Conservation (phyloP, 2,888 invertebrate genomes). For the Pelosia muscerda region DNA sequence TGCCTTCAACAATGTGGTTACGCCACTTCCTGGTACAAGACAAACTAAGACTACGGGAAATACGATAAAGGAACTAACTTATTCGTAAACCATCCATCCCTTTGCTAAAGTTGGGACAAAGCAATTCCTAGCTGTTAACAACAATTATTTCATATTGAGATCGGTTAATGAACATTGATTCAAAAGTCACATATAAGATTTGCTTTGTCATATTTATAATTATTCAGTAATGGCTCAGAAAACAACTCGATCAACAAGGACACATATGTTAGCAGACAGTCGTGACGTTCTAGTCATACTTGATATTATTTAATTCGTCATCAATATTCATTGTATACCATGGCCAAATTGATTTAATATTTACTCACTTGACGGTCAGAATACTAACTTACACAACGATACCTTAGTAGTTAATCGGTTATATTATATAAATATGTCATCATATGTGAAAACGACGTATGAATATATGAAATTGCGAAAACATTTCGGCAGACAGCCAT, state of each 20-base stretch:
- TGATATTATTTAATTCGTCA: slow-evolving; percentile 61
- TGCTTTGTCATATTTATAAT: slow-evolving; percentile 19
- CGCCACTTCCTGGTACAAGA: slow-evolving; percentile 74
- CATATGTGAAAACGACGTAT: slow-evolving; percentile 69
- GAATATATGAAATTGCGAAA: slow-evolving; percentile 82
- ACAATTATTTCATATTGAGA: background rate
- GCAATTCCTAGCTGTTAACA: background rate
- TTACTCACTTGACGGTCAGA: slow-evolving; percentile 52
- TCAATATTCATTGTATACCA: slow-evolving; percentile 61
- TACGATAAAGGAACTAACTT: slow-evolving; percentile 41
- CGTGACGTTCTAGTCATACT: slow-evolving; percentile 58
- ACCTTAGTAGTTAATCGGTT: slow-evolving; percentile 28
- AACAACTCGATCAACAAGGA: slow-evolving; percentile 65
- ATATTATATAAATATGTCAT: slow-evolving; percentile 51
- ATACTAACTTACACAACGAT: slow-evolving; percentile 19
- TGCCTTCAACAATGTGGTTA: slow-evolving; percentile 70
- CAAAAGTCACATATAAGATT: slow-evolving; percentile 2
- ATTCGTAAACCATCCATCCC: background rate
- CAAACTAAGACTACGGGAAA: slow-evolving; percentile 47
- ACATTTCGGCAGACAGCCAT: slow-evolving; percentile 81
- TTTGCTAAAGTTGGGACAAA: background rate
- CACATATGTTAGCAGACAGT: slow-evolving; percentile 71
- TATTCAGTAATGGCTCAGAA: slow-evolving; percentile 35
- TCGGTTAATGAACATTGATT: background rate
- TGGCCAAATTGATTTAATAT: slow-evolving; percentile 71